phyloP scores from a whole-genome alignment of 2,888 invertebrate genomes.

The Bhutanitis thaidina region DNA sequence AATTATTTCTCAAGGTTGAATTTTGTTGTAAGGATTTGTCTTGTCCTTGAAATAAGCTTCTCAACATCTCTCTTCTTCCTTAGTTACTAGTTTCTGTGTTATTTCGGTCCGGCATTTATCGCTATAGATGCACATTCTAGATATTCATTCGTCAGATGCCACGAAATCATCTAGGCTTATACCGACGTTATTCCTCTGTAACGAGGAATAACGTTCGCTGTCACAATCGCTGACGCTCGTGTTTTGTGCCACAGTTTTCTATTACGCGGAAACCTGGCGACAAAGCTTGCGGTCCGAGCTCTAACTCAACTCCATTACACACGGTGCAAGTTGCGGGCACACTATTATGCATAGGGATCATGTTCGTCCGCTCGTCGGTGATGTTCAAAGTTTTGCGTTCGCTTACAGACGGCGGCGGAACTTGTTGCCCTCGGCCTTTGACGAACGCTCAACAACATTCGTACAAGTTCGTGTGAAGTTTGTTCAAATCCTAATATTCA shows the following conservation, averaged over 20 bases:
- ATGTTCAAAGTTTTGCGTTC: neutral
- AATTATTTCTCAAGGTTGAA: no score
- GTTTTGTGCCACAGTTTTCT: neutral
- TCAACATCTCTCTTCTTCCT: no score
- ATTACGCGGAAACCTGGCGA: conserved; percentile 4
- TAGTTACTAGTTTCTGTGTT: no score
- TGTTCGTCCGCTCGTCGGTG: neutral
- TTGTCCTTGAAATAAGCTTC: no score
- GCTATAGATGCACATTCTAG: no score
- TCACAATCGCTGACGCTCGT: no score
- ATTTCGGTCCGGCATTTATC: no score
- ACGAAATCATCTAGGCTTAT: no score
- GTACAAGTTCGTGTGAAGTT: neutral
- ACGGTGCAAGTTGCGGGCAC: conserved; percentile 6
- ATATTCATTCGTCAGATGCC: no score
- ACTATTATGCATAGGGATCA: conserved; percentile 2
- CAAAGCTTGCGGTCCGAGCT: conserved; percentile 10
- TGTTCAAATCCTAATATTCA: neutral
- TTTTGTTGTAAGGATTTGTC: no score
- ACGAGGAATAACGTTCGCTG: no score
- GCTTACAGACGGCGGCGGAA: neutral
- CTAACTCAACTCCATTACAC: neutral
- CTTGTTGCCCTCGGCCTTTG: neutral
- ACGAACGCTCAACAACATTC: neutral
- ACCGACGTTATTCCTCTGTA: no score